Evolutionary conservation across 2,888 invertebrate species (phyloP).

Genomic region (Zelleria hepariella): DNA sequence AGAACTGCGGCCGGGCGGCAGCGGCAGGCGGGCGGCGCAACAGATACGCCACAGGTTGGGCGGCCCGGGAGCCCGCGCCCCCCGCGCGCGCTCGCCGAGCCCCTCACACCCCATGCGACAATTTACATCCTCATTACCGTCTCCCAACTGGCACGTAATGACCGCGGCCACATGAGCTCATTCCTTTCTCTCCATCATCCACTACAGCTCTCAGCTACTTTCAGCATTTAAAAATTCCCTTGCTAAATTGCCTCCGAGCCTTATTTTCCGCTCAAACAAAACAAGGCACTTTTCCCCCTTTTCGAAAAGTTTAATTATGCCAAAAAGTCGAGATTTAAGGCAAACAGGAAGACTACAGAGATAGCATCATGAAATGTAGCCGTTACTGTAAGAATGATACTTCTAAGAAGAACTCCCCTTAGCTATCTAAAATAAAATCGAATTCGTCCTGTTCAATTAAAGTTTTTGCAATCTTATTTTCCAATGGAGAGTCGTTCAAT

Average conservation of each 20-base stretch:
- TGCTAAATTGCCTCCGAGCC: background rate
- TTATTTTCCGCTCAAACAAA: background rate
- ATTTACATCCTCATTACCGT: constrained; percentile 64
- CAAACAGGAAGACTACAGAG: background rate
- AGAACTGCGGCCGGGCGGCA: constrained; percentile 15
- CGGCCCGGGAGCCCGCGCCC: constrained; percentile 42
- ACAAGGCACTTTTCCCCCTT: background rate
- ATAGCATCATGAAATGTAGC: background rate
- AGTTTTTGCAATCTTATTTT: background rate
- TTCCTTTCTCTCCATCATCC: background rate
- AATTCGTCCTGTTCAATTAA: background rate
- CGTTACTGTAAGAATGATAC: background rate
- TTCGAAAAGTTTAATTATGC: background rate
- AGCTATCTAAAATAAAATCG: background rate
- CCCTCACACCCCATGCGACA: constrained; percentile 31
- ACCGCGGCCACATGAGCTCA: constrained; percentile 5
- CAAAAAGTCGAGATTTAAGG: background rate
- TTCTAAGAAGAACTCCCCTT: background rate
- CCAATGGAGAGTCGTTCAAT: too few relatives aligned
- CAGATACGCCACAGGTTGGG: constrained; percentile 68
- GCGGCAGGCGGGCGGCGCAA: constrained; percentile 52
- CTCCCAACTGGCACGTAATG: constrained; percentile 37
- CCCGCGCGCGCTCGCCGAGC: constrained; percentile 21
- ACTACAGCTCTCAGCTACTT: background rate
- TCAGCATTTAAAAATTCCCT: background rate